phyloP scores from a whole-genome alignment of 2,113 vertebrate genomes.

The Motacilla tschutschensis region DNA sequence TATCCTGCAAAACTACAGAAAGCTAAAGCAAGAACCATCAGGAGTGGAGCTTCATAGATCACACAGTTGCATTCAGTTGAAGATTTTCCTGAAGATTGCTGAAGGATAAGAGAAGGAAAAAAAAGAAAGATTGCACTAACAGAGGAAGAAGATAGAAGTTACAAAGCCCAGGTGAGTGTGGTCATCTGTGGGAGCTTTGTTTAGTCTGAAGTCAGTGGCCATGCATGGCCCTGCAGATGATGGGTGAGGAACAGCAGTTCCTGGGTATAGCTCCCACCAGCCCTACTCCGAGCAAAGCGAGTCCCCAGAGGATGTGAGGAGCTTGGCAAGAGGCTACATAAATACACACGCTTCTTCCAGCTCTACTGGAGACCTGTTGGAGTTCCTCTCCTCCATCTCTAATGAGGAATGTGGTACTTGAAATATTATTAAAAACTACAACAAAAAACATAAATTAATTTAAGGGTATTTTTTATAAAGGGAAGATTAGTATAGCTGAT shows the following conservation, averaged over 20 bases:
- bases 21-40: not conserved
- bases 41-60: not conserved
- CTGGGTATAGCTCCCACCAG: rapidly evolving
- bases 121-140: not conserved
- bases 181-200: not conserved
- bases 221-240: not conserved
- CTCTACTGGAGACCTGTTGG: rapidly evolving
- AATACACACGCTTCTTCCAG: not conserved
- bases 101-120: not conserved
- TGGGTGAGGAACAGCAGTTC: not conserved
- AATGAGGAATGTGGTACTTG: not conserved
- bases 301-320: not conserved
- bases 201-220: conserved; percentile 8
- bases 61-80: not conserved
- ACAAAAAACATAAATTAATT: not conserved
- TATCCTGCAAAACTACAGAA: not conserved
- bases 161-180: not conserved
- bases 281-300: not conserved
- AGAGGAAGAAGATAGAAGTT: not conserved
- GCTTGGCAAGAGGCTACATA: not conserved
- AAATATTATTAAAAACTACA: not conserved
- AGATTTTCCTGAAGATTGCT: not conserved
- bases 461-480: not conserved
- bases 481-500: not conserved
- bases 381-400: not conserved